These are phyloP conservation scores for Alloscopus bannaensis DNA, from an alignment of 2,888 invertebrate genomes.

Conservation along the genomic window DNA sequence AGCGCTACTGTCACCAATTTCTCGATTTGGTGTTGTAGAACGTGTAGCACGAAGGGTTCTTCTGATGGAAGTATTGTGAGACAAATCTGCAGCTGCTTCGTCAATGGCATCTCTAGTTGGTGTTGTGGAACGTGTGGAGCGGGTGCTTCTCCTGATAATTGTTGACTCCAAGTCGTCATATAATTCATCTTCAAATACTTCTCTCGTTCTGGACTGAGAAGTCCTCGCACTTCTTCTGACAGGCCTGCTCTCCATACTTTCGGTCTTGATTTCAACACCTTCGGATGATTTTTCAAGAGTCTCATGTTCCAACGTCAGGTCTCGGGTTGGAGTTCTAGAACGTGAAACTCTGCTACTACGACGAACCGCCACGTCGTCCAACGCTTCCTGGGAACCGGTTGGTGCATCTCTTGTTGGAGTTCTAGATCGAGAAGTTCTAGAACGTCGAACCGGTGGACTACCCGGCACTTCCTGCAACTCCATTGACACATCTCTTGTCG, in stretches of 20 bases:
- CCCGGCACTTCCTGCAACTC: background rate
- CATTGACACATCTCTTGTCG: conserved; percentile 11
- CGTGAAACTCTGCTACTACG: background rate
- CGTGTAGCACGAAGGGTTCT: conserved; percentile 10
- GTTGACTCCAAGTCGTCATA: background rate
- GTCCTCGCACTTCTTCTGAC: conserved; percentile 15
- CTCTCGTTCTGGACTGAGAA: background rate
- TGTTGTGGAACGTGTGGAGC: conserved; percentile 22
- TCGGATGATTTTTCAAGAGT: background rate
- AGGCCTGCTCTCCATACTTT: background rate
- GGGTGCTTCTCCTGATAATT: background rate
- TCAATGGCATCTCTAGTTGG: conserved; percentile 24
- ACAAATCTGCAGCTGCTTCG: background rate
- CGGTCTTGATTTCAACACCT: background rate
- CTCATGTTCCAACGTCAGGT: background rate
- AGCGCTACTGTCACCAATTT: too few species aligned
- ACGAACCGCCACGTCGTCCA: too few species aligned
- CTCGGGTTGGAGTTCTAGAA: background rate
- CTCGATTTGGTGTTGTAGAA: conserved; percentile 33
- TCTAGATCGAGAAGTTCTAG: conserved; percentile 1
- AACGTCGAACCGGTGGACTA: background rate
- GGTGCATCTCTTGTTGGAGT: conserved; percentile 14
- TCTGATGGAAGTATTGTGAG: background rate
- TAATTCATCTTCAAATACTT: background rate
- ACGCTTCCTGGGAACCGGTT: background rate